Base-by-base conservation (phyloP, 2,113 vertebrate species). In the Hiodon tergisus region DNA sequence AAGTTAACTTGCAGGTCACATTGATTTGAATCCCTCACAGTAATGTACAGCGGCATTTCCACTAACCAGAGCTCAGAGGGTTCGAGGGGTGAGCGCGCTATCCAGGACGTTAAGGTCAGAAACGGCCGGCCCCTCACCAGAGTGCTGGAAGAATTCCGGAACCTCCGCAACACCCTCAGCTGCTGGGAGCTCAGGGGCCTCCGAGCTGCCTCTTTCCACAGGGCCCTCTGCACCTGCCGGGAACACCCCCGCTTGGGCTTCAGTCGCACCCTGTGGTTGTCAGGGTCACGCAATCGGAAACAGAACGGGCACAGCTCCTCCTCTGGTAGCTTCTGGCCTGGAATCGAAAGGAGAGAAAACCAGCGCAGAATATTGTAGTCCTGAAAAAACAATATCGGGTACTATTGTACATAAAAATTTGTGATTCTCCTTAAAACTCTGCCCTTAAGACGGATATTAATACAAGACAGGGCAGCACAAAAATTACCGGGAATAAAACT, bases 281-380 rank as follows among this genome's bases (percentile, higher is more conserved):
- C 91, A 11, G 93, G 90, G 78, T 85, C 80, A 61, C 92, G 86
- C 83, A 93, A 93, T 88, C 98, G 93, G 84, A 89, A 93, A 85
- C 97, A 99, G 88, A 90, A 84, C 0, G 86, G 84, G 82, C 97
- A 99, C 13, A 90, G 3, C 52, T 80, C 72, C 76, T 85, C 79
- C 57, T 85, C 82, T 46, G 65, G 77, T 48, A 0, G 0, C 9
- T 74, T 80, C 2, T 72, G 31, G 51, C 61, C 92, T 94, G 79
- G 52, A 87, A 79, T 69, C 73, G 75, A 78, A 66, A 77, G 85
- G 78, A 13, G 5, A 74, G 13, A 10, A 53, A 58, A 11, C 10
- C 2, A 47, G 5, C 60, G n/a, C 5, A 71, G 3, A 46, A 16
- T 0, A 53, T 4, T 63, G 16, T 4, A 73, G 51, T 50, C 17